These are phyloP conservation scores for Halcyon malimbica DNA, from an alignment of 2,113 vertebrate species.

Conservation along the genomic window DNA sequence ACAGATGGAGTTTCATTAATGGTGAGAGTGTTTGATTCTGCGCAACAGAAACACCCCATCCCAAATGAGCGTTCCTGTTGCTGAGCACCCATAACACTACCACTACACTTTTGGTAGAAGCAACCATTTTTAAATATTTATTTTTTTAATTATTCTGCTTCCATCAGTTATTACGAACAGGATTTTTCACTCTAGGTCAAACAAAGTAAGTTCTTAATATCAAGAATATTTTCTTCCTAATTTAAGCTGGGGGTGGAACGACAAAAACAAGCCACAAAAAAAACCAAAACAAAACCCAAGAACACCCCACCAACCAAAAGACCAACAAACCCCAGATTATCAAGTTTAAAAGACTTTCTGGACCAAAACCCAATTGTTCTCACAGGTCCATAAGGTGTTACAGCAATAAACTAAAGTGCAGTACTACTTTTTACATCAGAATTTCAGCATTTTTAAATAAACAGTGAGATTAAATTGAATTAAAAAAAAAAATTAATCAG, in stretches of 20 bases:
- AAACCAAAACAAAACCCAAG: background rate
- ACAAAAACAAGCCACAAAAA: background rate
- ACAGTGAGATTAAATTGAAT: background rate
- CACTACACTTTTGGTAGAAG: background rate
- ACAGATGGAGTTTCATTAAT: background rate
- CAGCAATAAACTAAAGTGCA: background rate
- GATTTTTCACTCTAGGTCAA: background rate
- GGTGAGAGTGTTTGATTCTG: background rate
- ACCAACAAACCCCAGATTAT: background rate
- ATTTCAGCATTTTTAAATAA: background rate
- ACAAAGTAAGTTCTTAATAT: background rate
- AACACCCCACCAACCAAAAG: no score
- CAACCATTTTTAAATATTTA: background rate
- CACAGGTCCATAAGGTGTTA: rapidly evolving
- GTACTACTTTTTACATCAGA: background rate
- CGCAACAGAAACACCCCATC: rapidly evolving
- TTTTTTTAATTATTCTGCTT: background rate
- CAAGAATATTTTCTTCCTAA: background rate
- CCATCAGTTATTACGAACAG: background rate
- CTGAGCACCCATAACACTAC: background rate
- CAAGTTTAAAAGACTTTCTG: background rate
- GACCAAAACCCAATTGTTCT: background rate
- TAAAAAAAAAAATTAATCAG: background rate
- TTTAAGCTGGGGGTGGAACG: background rate
- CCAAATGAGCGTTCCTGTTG: background rate